These are phyloP conservation scores for Molanna angustata DNA, from an alignment of 2,888 invertebrate genomes.

Conservation along the genomic window DNA sequence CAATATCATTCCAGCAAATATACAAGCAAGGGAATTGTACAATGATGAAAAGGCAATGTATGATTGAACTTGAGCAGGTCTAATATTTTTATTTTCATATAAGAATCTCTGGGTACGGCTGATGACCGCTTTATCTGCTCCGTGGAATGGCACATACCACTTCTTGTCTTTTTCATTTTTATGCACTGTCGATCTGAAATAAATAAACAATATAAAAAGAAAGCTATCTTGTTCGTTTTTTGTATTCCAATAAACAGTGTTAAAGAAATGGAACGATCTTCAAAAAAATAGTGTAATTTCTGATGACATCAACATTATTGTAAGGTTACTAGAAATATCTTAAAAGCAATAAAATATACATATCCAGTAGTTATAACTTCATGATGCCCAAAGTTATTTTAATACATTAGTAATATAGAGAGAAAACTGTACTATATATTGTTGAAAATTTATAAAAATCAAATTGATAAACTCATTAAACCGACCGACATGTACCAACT, in stretches of 20 bases:
- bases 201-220: neutral
- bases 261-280: no score
- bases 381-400: no score
- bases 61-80: constrained; percentile 76
- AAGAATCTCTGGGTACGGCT: constrained; percentile 76
- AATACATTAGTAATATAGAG: no score
- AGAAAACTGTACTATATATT: no score
- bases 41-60: constrained; percentile 58
- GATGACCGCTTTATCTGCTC: constrained; percentile 81
- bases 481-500: no score
- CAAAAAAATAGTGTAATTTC: no score
- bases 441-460: no score
- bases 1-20: constrained; percentile 61
- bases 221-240: neutral
- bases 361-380: no score
- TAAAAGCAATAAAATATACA: no score
- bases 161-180: constrained; percentile 39
- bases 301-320: no score
- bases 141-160: constrained; percentile 78
- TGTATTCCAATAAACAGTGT: neutral
- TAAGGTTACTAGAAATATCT: no score
- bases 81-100: constrained; percentile 61
- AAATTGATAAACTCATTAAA: no score
- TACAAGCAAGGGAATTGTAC: constrained; percentile 44
- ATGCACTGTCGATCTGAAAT: constrained; percentile 53